phyloP scores from a whole-genome alignment of 1,140 invertebrate species.

The Megalonaias nervosa region DNA sequence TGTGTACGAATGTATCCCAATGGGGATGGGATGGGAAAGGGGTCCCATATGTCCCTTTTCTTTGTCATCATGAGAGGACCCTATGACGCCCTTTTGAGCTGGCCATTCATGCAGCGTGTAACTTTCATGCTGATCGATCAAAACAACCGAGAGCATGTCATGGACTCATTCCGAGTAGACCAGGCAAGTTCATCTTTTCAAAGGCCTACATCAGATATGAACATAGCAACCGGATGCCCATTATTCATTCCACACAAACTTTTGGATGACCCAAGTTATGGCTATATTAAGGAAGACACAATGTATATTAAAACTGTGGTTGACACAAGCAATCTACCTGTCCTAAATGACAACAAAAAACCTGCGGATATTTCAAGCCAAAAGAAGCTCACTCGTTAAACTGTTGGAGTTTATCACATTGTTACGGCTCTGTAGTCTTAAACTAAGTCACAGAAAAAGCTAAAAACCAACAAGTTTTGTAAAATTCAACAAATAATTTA shows the following conservation, averaged over 20 bases:
- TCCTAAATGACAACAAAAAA: too few species aligned
- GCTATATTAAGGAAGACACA: constrained; percentile 67
- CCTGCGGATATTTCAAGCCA: too few species aligned
- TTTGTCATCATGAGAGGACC: constrained; percentile 68
- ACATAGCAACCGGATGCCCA: constrained; percentile 69
- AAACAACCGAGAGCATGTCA: constrained; percentile 56
- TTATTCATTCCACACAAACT: constrained; percentile 61
- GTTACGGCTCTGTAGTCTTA: too few species aligned
- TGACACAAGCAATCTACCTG: constrained; percentile 31
- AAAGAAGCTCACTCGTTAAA: too few species aligned
- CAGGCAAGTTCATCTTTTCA: constrained; percentile 62
- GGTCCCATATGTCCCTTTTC: constrained; percentile 66
- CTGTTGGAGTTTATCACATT: too few species aligned
- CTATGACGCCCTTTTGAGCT: constrained; percentile 63
- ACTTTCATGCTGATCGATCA: constrained; percentile 66
- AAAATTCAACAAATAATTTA: too few species aligned
- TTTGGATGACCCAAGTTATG: constrained; percentile 51
- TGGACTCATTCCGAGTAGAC: constrained; percentile 68
- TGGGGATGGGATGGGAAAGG: constrained; percentile 75
- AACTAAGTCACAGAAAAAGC: too few species aligned
- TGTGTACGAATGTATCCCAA: constrained; percentile 87
- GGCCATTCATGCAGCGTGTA: constrained; percentile 68
- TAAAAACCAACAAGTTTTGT: too few species aligned
- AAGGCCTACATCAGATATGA: constrained; percentile 67
- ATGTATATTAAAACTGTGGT: constrained; percentile 68